phyloP scores from a whole-genome alignment of 2,888 invertebrate species.

The Cantharis lateralis region DNA sequence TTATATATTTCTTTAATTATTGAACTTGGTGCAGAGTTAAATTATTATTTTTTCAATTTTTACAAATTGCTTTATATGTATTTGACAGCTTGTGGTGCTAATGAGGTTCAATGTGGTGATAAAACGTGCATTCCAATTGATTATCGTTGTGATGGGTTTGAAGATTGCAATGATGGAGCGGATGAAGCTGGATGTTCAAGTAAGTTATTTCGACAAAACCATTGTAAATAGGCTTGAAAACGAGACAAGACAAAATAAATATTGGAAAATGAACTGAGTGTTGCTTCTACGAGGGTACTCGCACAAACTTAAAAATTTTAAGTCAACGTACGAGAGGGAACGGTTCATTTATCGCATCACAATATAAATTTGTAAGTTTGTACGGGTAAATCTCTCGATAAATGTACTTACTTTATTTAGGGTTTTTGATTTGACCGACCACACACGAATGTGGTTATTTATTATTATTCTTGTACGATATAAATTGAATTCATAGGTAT shows the following conservation, averaged over 20 bases:
- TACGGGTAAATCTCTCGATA: no score
- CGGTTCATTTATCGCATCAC: no score
- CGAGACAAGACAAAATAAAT: background rate
- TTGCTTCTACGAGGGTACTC: background rate
- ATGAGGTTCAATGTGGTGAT: constrained; percentile 64
- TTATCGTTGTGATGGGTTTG: constrained; percentile 56
- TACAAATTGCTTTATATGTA: constrained; percentile 19
- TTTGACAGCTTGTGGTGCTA: constrained; percentile 57
- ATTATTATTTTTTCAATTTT: background rate
- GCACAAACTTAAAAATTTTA: background rate
- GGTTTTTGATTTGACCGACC: background rate
- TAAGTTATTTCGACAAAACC: constrained; percentile 35
- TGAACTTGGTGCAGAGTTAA: background rate
- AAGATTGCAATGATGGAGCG: constrained; percentile 63
- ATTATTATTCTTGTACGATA: background rate
- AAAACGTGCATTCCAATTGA: constrained; percentile 58
- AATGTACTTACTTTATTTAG: background rate
- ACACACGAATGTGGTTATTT: background rate
- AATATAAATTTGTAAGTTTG: no score
- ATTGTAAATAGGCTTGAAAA: background rate
- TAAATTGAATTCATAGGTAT: background rate
- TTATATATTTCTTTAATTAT: background rate
- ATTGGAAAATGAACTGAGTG: background rate
- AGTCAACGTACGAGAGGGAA: no score
- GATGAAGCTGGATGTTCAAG: constrained; percentile 62